phyloP scores from a whole-genome alignment of 2,113 vertebrate genomes.

The Chauna torquata region DNA sequence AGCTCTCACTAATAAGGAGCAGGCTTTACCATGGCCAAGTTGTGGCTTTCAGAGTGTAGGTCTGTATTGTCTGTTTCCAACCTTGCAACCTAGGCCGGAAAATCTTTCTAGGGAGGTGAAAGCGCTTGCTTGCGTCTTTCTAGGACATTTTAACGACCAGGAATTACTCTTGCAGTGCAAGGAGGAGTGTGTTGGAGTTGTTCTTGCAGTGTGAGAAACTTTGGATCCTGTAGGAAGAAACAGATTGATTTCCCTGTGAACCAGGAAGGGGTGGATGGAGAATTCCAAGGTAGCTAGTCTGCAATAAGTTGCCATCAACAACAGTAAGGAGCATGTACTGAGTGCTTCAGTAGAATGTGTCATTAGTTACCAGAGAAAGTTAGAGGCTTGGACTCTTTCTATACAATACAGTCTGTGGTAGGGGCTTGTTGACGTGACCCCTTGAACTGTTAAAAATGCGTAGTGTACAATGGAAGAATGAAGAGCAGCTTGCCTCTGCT shows the following conservation, averaged over 20 bases:
- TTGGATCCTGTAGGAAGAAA: background rate
- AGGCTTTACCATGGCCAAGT: background rate
- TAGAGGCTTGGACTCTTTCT: background rate
- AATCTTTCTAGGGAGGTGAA: background rate
- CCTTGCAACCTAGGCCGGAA: background rate
- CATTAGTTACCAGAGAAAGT: background rate
- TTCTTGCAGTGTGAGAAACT: background rate
- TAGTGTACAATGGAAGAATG: background rate
- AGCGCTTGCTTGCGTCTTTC: background rate
- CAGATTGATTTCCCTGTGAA: background rate
- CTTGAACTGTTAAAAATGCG: background rate
- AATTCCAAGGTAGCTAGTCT: background rate
- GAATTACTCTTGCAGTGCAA: background rate
- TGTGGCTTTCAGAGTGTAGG: background rate
- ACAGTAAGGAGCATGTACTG: background rate
- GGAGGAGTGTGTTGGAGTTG: background rate
- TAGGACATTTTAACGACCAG: background rate
- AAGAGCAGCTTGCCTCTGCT: background rate
- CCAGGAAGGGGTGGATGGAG: background rate
- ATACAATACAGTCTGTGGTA: background rate
- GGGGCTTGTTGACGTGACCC: background rate
- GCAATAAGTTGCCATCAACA: background rate
- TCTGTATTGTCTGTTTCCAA: background rate
- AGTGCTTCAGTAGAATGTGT: background rate
- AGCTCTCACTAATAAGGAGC: slow-evolving; percentile 37